Base-by-base conservation (phyloP, 2,888 invertebrate genomes). In the Amphipoea lucens region DNA sequence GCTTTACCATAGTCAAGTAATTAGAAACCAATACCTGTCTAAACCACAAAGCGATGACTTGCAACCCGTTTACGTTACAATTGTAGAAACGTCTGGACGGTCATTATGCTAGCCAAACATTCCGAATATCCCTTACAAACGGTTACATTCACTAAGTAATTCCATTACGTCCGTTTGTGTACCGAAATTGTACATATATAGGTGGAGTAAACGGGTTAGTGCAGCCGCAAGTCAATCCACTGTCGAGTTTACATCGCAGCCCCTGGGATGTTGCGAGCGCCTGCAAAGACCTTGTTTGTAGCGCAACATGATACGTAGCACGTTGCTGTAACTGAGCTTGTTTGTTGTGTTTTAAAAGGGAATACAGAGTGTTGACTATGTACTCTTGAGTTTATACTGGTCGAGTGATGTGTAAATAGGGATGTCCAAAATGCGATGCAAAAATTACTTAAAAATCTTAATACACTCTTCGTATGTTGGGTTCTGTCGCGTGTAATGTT, bases 191-290 rank as follows among this genome's bases (percentile, higher is more conserved):
- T 86, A 87, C 73, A 82, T 86, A 88, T 74, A 77, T 65, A 84
- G 74, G 82, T 75, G 81, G 4, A 83, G 78, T 92, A 92, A 94
- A 89, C 89, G 66, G 81, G 90, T 92, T 93, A 93, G 83, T 63
- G 57, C 54, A 74, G 85, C 87, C 88, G 79, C 90, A 87, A 93
- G 95, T 95, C 95, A 93, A 92, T 95, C 92, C 83, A 48, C 90
- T 93, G 95, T 95, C 95, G 84, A 91, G 94, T 95, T 95, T 93
- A 90, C 91, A 89, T 81, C 73, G 78, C 83, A 78, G 85, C 87
- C 86, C 77, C 23, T 67, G 87, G 84, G 88, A 88, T 79, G 81
- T 78, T 72, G 69, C 86, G 45, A 72, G 60, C n/a, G 42, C 11
- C 75, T 75, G 72, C 63, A n/a, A 62, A 63, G 29, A 69, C 78